A percentile compares a stretch with the other conserved stretches of the same genome.
Conservation (phyloP, 2,797 vertebrate species). For the Erpetoichthys calabaricus region DNA sequence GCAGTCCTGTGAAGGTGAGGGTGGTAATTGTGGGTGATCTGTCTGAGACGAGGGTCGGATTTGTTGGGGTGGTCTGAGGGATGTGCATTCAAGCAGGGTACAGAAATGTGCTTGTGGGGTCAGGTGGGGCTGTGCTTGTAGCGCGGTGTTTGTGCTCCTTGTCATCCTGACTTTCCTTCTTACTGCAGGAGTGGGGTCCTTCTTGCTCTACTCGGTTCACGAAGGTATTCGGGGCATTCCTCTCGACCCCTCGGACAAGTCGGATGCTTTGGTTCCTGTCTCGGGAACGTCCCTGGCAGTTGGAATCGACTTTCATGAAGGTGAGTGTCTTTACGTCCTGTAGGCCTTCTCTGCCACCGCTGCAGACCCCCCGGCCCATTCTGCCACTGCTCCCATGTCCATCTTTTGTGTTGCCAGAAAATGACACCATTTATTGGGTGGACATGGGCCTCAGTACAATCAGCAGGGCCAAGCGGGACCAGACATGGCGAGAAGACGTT, state of each 20-base stretch:
- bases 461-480: constrained; percentile 86
- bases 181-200: constrained; percentile 78
- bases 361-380: too few species aligned
- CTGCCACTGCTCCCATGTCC: too few species aligned
- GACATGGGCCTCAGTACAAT: constrained; percentile 97
- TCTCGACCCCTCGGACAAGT: constrained; percentile 84
- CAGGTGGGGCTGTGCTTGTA: constrained; percentile 10
- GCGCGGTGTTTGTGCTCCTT: constrained; percentile 26
- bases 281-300: constrained; percentile 89
- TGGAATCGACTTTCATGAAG: constrained; percentile 92
- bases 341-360: background rate
- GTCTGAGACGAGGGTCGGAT: too few species aligned
- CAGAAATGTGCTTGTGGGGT: background rate
- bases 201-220: constrained; percentile 87
- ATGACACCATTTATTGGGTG: constrained; percentile 97
- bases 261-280: constrained; percentile 84
- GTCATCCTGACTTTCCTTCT: constrained; percentile 23
- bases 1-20: constrained; percentile 80
- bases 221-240: constrained; percentile 93
- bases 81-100: background rate
- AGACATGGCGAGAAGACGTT: constrained; percentile 93
- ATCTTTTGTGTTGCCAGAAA: constrained; percentile 45
- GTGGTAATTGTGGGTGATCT: too few species aligned
- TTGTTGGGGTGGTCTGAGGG: background rate
- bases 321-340: constrained; percentile 33